Percentiles rank a stretch among this genome's conserved stretches.
Evolutionary conservation across 2,113 vertebrate species (phyloP).

Genomic region (Gymnogyps californianus): DNA sequence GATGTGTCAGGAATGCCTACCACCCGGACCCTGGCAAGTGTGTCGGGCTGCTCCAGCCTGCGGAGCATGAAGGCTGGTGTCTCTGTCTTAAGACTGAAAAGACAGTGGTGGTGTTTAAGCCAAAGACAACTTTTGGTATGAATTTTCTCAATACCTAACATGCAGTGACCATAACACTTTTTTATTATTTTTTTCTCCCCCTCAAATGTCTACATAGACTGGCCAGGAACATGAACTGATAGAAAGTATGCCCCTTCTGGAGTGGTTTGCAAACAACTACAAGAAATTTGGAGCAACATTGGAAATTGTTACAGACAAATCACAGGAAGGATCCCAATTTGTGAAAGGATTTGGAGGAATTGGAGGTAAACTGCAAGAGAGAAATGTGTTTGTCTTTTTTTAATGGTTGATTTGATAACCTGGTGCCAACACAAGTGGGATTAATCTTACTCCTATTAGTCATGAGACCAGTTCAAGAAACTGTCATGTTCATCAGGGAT

Average conservation of each 20-base stretch:
- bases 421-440: not conserved
- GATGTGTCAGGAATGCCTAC: not conserved
- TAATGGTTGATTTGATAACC: not conserved
- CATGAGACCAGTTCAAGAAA: not conserved
- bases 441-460: not conserved
- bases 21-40: not conserved
- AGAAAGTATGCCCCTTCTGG: conserved; percentile 98
- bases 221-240: conserved; percentile 98
- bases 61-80: not conserved
- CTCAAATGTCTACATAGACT: conserved; percentile 73
- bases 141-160: not conserved
- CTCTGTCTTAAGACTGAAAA: not conserved
- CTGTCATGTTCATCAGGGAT: accelerated
- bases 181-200: not conserved
- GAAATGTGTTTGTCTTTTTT: not conserved
- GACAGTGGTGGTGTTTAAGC: not conserved
- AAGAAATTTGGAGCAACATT: conserved; percentile 99
- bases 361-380: conserved; percentile 81
- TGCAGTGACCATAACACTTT: not conserved
- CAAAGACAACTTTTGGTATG: not conserved
- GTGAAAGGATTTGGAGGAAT: conserved; percentile 99
- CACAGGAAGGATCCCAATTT: conserved; percentile 99
- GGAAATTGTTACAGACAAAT: conserved; percentile 99
- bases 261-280: conserved; percentile 99
- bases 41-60: not conserved